Evolutionary conservation across 1,140 invertebrate species (phyloP).

Genomic region (Heliothis virescens): DNA sequence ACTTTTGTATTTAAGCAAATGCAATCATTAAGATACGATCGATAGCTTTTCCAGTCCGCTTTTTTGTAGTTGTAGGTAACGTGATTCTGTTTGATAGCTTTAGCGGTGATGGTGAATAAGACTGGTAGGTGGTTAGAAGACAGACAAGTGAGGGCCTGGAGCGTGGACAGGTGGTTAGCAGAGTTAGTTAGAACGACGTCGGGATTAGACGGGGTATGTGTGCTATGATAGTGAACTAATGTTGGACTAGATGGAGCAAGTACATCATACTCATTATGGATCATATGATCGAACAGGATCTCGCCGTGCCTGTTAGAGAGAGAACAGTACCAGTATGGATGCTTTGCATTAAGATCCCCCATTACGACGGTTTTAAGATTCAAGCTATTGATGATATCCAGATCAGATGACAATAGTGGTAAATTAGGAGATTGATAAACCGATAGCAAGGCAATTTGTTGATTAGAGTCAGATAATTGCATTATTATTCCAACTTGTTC

Average conservation of each 20-base stretch:
- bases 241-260: too few species aligned
- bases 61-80: background rate
- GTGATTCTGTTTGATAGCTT: background rate
- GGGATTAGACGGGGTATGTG: background rate
- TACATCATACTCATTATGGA: too few species aligned
- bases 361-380: too few species aligned
- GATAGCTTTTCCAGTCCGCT: too few species aligned
- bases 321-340: too few species aligned
- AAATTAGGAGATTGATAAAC: slow-evolving; percentile 12
- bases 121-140: background rate
- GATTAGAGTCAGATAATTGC: background rate
- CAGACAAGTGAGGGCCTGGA: background rate
- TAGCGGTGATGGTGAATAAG: background rate
- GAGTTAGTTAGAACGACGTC: background rate
- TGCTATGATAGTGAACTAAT: too few species aligned
- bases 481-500: slow-evolving; percentile 5
- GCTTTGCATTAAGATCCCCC: too few species aligned
- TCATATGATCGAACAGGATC: too few species aligned
- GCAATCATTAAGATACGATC: too few species aligned
- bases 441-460: background rate
- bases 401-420: background rate
- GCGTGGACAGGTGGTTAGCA: background rate
- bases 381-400: too few species aligned
- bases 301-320: too few species aligned
- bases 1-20: too few species aligned